Base-by-base conservation (phyloP, 1,140 invertebrate genomes). In the Drosophila lini region DNA sequence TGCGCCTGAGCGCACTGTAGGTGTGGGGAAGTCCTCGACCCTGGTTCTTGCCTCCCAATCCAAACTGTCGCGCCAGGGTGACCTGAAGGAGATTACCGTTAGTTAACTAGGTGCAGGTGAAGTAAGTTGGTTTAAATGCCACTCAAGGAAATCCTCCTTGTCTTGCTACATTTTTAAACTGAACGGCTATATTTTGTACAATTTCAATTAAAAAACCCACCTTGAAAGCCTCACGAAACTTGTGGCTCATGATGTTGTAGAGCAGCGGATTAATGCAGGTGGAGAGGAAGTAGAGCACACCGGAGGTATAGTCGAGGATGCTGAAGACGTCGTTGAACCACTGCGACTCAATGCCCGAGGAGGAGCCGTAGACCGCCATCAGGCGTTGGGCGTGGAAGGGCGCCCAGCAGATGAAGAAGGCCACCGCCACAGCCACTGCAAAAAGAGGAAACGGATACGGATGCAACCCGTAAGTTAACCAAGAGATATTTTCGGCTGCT, bases 361-460 rank as follows among this genome's bases (percentile, higher is more conserved):
- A 52, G 19, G 73, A 84, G 28, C 94, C 95, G 64, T 97, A 96
- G 8, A 96, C 95, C 1, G 96, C 96, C 25, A 97, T 93, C 7
- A 98, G 92, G 10, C 97, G 93, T 86, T 99, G 98, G 0, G 96
- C 95, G 90, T 99, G 98, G 92, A 98, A 98, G 4, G 98, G 98
- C 1, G 97, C 97, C 97, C 97, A 99, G 93, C 97, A 98, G 15
- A 98, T 94, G 93, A 98, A 98, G 92, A 99, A 99, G 1, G 97
- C 96, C 3, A 97, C 95, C 1, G 98, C 98, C 2, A 99, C 98
- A 36, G 97, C 97, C 82, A 98, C 98, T 98, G 94, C 7, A 61
- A 9, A 40, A 8, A 44, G 36, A 25, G 19, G 44, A 62, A 58
- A 4, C 8, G 42, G 53, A 36, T 65, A 41, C 47, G 34, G 52